phyloP scores from a whole-genome alignment of 2,888 invertebrate species.

The Anorthoa munda region DNA sequence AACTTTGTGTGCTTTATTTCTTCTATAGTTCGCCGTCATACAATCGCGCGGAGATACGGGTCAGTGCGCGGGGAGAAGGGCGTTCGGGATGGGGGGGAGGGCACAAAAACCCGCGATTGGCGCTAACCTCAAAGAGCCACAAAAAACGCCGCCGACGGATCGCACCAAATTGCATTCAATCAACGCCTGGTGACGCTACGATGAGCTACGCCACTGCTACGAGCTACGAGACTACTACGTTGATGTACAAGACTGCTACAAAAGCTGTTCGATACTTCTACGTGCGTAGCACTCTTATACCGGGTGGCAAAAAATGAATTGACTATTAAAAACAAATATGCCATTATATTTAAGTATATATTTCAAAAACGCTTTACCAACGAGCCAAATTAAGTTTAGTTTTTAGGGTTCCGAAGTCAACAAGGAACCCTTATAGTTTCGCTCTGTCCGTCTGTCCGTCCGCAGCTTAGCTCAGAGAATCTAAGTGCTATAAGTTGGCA shows the following conservation, averaged over 20 bases:
- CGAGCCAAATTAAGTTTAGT: background rate
- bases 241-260: constrained; percentile 39
- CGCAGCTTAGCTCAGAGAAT: too few species aligned
- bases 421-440: too few species aligned
- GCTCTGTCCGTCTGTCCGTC: too few species aligned
- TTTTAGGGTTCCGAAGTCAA: too few species aligned
- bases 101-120: constrained; percentile 49
- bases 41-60: background rate
- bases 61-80: background rate
- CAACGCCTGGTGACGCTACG: constrained; percentile 27
- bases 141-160: constrained; percentile 51
- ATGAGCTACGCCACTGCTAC: constrained; percentile 42
- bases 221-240: constrained; percentile 42
- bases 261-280: constrained; percentile 34
- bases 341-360: too few species aligned
- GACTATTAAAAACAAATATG: too few species aligned
- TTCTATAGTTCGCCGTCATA: background rate
- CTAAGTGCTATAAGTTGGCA: too few species aligned
- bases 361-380: too few species aligned
- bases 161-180: constrained; percentile 59
- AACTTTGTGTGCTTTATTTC: too few species aligned
- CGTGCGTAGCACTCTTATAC: constrained; percentile 15
- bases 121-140: constrained; percentile 58
- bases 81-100: background rate
- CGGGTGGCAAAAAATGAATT: too few species aligned